Percentiles rank a stretch among this genome's conserved stretches.
Conservation (phyloP, 1,140 invertebrate species). For the Drosophila suzukii region DNA sequence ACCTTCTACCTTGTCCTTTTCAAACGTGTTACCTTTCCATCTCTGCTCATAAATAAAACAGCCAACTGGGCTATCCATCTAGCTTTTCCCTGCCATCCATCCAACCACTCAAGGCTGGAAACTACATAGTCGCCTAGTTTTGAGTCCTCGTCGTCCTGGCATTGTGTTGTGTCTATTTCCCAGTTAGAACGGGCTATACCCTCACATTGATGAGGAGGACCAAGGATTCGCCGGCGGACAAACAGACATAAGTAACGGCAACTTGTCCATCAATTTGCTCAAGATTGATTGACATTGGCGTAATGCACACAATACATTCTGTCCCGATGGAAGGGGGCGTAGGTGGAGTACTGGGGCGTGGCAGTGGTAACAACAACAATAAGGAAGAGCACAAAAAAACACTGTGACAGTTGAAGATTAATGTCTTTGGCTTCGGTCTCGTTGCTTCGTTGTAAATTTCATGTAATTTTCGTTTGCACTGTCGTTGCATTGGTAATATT, state of each 20-base stretch:
- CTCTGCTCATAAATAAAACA: conserved; percentile 68
- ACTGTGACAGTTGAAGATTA: conserved; percentile 77
- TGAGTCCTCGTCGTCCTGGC: conserved; percentile 14
- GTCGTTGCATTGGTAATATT: conserved; percentile 39
- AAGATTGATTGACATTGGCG: conserved; percentile 82
- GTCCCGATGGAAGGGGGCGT: conserved; percentile 12
- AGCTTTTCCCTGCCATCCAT: conserved; percentile 8
- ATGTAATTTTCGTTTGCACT: conserved; percentile 48
- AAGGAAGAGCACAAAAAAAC: conserved; percentile 24
- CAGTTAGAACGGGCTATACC: not conserved
- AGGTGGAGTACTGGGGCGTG: conserved; percentile 28
- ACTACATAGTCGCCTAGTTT: conserved; percentile 60
- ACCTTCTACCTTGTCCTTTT: conserved; percentile 1
- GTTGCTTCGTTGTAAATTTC: conserved; percentile 71
- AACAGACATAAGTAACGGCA: conserved; percentile 67
- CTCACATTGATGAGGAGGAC: conserved; percentile 24
- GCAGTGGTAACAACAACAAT: conserved; percentile 35
- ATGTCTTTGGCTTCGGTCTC: conserved; percentile 60
- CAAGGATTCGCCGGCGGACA: conserved; percentile 30
- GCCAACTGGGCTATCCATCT: conserved; percentile 42
- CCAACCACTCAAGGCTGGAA: conserved; percentile 14
- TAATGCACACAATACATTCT: conserved; percentile 80
- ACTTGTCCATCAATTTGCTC: conserved; percentile 83
- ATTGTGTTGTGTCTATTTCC: conserved; percentile 18
- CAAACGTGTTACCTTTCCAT: conserved; percentile 36